Conservation (phyloP, 2,888 invertebrate genomes). For the Drosophila kokeensis region DNA sequence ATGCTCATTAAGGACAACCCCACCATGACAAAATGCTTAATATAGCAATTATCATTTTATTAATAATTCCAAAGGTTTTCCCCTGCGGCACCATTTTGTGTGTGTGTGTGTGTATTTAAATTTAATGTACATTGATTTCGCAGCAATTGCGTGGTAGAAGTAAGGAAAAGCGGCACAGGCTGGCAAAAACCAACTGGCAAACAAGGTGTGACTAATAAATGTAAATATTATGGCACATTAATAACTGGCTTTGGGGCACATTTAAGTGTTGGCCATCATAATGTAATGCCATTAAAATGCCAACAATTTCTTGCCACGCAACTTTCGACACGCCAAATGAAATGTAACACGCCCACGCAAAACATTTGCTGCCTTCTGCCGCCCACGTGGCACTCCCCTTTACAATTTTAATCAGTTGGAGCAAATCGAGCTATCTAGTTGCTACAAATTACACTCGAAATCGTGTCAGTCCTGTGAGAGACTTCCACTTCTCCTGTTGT, state of each 20-base stretch:
- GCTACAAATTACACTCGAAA: conserved; percentile 57
- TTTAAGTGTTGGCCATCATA: conserved; percentile 46
- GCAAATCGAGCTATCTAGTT: conserved; percentile 27
- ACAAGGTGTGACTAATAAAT: conserved; percentile 25
- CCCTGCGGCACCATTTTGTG: not conserved
- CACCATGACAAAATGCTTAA: not conserved
- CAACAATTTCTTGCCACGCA: conserved; percentile 61
- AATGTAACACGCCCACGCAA: conserved; percentile 55
- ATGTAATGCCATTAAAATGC: conserved; percentile 64
- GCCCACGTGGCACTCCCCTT: not conserved
- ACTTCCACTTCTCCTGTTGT: conserved; percentile 12
- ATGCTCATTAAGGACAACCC: not conserved
- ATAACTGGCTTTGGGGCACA: conserved; percentile 47
- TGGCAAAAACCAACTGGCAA: not conserved
- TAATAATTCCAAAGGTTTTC: conserved; percentile 12
- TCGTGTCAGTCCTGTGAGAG: conserved; percentile 18
- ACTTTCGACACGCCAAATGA: conserved; percentile 60
- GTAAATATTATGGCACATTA: conserved; percentile 68
- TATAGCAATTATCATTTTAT: conserved; percentile 24
- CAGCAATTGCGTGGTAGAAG: not conserved
- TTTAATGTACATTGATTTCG: conserved; percentile 38
- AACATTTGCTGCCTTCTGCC: not conserved
- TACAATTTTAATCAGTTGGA: conserved; percentile 41
- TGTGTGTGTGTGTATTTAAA: conserved; percentile 40
- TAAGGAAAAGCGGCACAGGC: conserved; percentile 6